Evolutionary conservation across 2,797 vertebrate genomes (phyloP).

Genomic region (Rhincodon typus): DNA sequence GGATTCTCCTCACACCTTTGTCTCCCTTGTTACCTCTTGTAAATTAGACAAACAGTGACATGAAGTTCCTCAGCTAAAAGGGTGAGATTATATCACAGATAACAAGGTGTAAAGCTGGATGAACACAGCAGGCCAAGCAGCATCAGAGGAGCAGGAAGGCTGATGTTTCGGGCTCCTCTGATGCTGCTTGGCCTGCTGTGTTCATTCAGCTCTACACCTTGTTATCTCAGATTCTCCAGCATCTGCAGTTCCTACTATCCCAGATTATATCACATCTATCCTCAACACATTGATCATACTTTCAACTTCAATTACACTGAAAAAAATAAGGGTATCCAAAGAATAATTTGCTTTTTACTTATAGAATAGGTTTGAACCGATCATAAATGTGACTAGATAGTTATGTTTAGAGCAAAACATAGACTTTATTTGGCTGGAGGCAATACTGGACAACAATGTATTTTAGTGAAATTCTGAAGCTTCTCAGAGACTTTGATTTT

Average conservation of each 20-base stretch:
- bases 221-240: no score
- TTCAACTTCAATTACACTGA: background rate
- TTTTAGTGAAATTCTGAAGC: background rate
- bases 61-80: background rate
- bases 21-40: background rate
- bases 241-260: no score
- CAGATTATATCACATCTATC: background rate
- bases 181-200: no score
- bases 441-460: background rate
- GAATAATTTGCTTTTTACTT: background rate
- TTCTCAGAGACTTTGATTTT: background rate
- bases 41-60: background rate
- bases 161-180: no score
- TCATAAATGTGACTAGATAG: background rate
- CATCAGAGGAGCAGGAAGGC: no score
- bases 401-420: background rate
- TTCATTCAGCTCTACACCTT: no score
- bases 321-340: background rate
- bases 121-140: no score
- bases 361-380: background rate
- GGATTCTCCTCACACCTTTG: conserved; percentile 18
- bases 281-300: background rate
- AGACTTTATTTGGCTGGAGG: background rate
- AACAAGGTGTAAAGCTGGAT: no score
- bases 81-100: conserved; percentile 18